Percentiles rank a stretch among this genome's conserved stretches.
Conservation (phyloP, 2,797 vertebrate species). For the Ataeniobius toweri region DNA sequence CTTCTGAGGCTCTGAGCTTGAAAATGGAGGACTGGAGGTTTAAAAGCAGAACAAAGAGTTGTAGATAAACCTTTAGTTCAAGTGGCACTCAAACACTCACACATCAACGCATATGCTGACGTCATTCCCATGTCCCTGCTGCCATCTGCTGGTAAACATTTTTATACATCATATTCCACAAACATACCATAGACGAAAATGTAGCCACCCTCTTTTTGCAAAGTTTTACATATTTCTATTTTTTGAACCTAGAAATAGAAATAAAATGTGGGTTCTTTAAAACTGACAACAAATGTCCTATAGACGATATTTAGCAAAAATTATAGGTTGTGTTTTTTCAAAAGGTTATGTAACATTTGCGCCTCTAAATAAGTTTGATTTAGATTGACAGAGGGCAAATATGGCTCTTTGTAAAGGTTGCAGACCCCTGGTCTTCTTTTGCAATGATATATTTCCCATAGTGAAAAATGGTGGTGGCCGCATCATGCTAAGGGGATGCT, state of each 20-base stretch:
- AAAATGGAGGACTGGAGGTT: slow-evolving; percentile 81
- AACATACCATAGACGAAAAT: not conserved
- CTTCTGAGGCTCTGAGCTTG: slow-evolving; percentile 84
- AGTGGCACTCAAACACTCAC: not conserved
- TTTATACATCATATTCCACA: not conserved
- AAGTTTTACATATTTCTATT: not conserved
- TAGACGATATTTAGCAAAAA: not conserved
- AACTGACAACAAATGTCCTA: not conserved
- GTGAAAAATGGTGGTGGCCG: not conserved
- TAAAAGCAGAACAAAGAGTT: not conserved
- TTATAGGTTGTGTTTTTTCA: not conserved
- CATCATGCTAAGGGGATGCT: not conserved
- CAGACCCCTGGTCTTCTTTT: not conserved
- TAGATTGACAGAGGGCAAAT: no score
- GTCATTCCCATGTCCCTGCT: slow-evolving; percentile 44
- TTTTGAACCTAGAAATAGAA: not conserved
- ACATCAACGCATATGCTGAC: not conserved
- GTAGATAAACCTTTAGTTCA: not conserved
- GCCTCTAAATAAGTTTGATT: no score
- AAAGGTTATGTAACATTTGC: no score
- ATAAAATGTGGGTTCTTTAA: not conserved
- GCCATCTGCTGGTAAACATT: slow-evolving; percentile 63
- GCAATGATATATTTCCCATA: not conserved
- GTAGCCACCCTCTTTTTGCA: not conserved
- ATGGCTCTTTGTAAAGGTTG: not conserved